A percentile compares a stretch with the other conserved stretches of the same genome.
phyloP scores from a whole-genome alignment of 1,140 invertebrate species.

The Platorchestia sp. region DNA sequence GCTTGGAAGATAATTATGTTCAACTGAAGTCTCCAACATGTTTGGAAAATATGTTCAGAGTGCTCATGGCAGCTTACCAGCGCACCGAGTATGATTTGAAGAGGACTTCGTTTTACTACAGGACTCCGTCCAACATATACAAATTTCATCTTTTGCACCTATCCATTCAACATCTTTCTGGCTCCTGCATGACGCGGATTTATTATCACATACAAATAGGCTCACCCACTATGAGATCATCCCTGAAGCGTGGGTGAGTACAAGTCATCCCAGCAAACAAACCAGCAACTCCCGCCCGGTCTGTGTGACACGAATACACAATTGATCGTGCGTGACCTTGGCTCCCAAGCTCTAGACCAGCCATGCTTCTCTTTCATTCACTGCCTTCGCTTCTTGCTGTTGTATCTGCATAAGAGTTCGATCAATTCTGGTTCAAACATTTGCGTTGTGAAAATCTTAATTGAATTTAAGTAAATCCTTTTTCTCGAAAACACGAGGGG shows the following conservation, averaged over 20 bases:
- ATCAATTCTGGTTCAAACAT: background rate
- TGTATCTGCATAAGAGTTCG: background rate
- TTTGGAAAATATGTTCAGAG: background rate
- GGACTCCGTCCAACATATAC: background rate
- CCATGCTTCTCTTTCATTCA: background rate
- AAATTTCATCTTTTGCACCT: background rate
- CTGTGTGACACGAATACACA: background rate
- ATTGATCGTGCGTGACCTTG: slow-evolving; percentile 5
- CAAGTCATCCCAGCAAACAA: slow-evolving; percentile 3
- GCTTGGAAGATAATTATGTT: background rate
- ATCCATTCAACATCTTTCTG: background rate
- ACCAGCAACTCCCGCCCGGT: background rate
- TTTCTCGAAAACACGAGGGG: background rate
- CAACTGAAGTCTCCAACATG: background rate
- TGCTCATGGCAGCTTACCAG: background rate
- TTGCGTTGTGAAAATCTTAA: background rate
- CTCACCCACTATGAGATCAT: background rate
- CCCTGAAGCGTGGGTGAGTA: background rate
- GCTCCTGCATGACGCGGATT: background rate
- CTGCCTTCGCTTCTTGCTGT: background rate
- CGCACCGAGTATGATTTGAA: background rate
- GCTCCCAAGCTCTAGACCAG: background rate
- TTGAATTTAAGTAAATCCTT: background rate
- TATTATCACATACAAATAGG: background rate
- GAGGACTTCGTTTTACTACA: background rate